These are phyloP conservation scores for Clarias magur DNA, from an alignment of 2,113 vertebrate genomes.

Conservation along the genomic window DNA sequence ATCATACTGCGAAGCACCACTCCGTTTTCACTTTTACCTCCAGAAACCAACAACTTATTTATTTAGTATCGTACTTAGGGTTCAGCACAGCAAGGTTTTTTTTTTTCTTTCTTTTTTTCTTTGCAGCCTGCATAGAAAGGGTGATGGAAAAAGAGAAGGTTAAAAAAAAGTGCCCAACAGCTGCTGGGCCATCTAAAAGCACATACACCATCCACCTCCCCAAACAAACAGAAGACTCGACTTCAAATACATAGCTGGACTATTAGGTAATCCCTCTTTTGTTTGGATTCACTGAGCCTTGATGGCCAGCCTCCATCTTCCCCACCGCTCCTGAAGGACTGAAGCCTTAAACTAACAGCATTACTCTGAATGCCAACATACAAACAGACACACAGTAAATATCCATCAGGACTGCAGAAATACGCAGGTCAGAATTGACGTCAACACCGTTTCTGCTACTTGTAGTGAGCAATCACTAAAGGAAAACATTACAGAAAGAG, in stretches of 20 bases:
- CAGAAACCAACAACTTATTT: conserved; percentile 23
- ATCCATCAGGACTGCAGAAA: conserved; percentile 32
- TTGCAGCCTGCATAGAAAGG: conserved; percentile 7
- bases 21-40: background rate
- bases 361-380: conserved; percentile 54
- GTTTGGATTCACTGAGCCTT: conserved; percentile 81
- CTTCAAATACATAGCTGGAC: conserved; percentile 86
- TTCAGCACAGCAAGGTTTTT: conserved; percentile 16
- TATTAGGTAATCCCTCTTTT: conserved; percentile 86
- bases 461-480: background rate
- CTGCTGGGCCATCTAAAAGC: conserved; percentile 74
- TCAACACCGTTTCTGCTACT: conserved; percentile 6
- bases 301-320: conserved; percentile 81
- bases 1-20: background rate
- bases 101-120: background rate
- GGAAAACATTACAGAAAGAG: conserved; percentile 20
- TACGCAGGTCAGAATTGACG: background rate
- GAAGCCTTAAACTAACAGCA: conserved; percentile 64
- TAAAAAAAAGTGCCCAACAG: conserved; percentile 76
- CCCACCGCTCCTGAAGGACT: conserved; percentile 63
- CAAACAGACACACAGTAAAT: conserved; percentile 39
- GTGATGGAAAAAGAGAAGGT: conserved; percentile 32
- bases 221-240: conserved; percentile 83
- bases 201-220: conserved; percentile 75
- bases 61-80: conserved; percentile 5